Evolutionary conservation across 2,888 invertebrate genomes (phyloP).

Genomic region (Eilema griseolum): DNA sequence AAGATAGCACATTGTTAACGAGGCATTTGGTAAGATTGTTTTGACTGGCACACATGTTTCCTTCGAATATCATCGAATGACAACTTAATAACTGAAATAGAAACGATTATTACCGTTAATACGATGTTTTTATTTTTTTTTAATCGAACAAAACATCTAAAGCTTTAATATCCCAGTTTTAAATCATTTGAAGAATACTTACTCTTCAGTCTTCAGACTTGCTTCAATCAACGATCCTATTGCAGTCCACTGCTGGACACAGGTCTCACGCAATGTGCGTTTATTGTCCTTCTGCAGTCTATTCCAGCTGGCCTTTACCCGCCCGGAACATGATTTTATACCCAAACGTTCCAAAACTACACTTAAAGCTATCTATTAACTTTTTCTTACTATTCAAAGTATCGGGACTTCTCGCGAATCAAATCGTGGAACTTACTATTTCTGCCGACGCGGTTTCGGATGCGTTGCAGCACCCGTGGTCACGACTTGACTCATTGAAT

Average conservation of each 20-base stretch:
- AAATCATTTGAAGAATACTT: neutral
- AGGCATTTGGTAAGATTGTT: slow-evolving; percentile 11
- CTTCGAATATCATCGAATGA: neutral
- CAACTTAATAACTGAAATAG: neutral
- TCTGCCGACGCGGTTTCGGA: too few species aligned
- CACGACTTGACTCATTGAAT: too few species aligned
- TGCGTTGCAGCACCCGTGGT: too few species aligned
- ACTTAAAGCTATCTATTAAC: neutral
- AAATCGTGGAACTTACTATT: too few species aligned
- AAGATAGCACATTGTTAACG: slow-evolving; percentile 17
- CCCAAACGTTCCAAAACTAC: too few species aligned
- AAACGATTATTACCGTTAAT: neutral
- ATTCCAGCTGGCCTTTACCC: too few species aligned
- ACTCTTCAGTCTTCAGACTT: neutral
- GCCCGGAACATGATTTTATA: too few species aligned
- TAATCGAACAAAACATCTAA: neutral
- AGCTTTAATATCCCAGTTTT: neutral
- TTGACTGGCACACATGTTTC: neutral
- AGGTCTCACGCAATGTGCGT: too few species aligned
- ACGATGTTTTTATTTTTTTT: neutral
- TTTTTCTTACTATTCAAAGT: too few species aligned
- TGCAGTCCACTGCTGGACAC: neutral
- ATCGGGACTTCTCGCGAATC: too few species aligned
- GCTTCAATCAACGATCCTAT: neutral
- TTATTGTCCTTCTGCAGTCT: neutral